Percentiles rank a stretch among this genome's conserved stretches.
Evolutionary conservation across 1,140 invertebrate genomes (phyloP).

Genomic region (Neodiprion fabricii): DNA sequence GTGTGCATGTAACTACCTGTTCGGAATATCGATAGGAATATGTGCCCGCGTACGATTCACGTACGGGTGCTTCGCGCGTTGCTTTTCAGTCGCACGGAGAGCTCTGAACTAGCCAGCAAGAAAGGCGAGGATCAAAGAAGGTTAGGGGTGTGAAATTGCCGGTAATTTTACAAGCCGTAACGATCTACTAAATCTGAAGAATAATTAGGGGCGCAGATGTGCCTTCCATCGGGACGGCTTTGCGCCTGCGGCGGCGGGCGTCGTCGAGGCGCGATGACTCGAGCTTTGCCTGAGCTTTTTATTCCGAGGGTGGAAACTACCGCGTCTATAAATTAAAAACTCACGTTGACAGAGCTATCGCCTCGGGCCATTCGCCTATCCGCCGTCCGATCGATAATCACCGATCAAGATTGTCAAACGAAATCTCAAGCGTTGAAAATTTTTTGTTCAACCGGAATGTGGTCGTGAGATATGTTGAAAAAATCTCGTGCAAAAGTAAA

Average conservation of each 20-base stretch:
- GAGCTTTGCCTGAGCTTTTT: not conserved
- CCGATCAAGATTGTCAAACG: not conserved
- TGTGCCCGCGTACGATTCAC: conserved; percentile 14
- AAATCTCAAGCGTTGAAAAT: not conserved
- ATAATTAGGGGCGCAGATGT: conserved; percentile 64
- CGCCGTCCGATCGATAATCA: too few species aligned
- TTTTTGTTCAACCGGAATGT: not conserved
- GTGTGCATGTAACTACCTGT: conserved; percentile 33
- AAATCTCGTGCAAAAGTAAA: not conserved
- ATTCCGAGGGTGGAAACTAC: not conserved
- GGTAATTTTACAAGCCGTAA: conserved; percentile 64
- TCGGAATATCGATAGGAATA: not conserved
- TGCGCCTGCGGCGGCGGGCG: not conserved
- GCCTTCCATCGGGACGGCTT: conserved; percentile 33
- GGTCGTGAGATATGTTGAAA: not conserved
- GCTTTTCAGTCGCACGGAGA: conserved; percentile 25
- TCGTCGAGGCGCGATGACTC: not conserved
- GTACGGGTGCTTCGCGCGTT: conserved; percentile 23
- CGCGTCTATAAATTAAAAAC: not conserved
- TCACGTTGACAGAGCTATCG: not conserved
- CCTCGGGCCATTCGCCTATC: not conserved
- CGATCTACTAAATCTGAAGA: conserved; percentile 64
- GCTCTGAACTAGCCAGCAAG: conserved; percentile 40
- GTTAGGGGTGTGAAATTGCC: conserved; percentile 62
- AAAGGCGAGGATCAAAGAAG: conserved; percentile 51